These are phyloP conservation scores for Coluber constrictor DNA, from an alignment of 2,797 vertebrate species.

Conservation along the genomic window DNA sequence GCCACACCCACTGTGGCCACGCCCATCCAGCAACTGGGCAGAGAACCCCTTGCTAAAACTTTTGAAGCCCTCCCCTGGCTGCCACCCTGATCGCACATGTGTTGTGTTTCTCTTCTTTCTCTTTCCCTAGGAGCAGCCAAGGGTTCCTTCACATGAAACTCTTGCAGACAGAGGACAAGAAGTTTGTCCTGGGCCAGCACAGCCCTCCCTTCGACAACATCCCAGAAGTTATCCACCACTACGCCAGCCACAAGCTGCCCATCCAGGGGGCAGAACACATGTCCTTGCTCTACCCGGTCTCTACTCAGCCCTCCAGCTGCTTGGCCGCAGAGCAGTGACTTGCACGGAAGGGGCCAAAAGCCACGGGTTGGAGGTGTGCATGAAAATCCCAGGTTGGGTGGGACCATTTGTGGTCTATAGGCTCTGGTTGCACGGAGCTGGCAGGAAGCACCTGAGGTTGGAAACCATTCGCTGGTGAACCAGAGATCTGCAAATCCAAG, in stretches of 20 bases:
- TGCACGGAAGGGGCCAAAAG: background rate
- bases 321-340: background rate
- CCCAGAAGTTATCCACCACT: constrained; percentile 96
- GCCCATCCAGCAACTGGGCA: too few relatives aligned
- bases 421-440: background rate
- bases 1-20: too few relatives aligned
- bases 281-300: constrained; percentile 96
- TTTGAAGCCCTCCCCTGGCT: too few relatives aligned
- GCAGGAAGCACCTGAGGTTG: background rate
- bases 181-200: constrained; percentile 96
- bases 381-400: background rate
- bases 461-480: background rate
- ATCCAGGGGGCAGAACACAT: constrained; percentile 99
- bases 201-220: constrained; percentile 94
- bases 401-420: background rate
- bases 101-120: background rate
- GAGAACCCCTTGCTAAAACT: too few relatives aligned
- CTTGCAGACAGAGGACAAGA: constrained; percentile 92
- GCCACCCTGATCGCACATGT: too few relatives aligned
- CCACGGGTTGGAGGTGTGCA: background rate
- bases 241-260: constrained; percentile 95
- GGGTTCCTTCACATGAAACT: constrained; percentile 99
- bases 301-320: constrained; percentile 89
- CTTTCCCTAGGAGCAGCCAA: constrained; percentile 88
- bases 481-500: background rate